These are phyloP conservation scores for Lottia scabra DNA, from an alignment of 2,888 invertebrate species.

Conservation along the genomic window DNA sequence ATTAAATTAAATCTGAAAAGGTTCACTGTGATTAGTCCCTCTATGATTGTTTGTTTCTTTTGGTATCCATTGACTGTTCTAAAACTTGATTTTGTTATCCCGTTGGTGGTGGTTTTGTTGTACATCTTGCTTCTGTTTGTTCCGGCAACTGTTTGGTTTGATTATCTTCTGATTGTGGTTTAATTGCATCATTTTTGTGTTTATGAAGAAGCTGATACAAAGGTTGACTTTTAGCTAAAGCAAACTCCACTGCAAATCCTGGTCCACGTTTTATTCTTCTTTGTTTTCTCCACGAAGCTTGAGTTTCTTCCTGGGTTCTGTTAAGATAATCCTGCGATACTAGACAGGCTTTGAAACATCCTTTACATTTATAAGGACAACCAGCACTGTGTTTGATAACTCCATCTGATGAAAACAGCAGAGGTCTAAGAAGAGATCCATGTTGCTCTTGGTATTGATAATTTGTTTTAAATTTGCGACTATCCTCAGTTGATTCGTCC, in stretches of 20 bases:
- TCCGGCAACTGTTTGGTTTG: not conserved
- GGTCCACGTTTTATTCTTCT: conserved; percentile 17
- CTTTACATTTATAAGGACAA: conserved; percentile 51
- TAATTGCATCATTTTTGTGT: not conserved
- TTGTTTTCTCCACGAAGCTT: conserved; percentile 3
- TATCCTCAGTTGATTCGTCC: not conserved
- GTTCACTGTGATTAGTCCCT: no score
- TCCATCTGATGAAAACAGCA: conserved; percentile 23
- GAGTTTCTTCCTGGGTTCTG: conserved; percentile 3
- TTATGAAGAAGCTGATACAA: conserved; percentile 29
- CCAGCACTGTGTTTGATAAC: conserved; percentile 37
- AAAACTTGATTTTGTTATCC: not conserved
- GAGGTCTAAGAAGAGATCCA: conserved; percentile 22
- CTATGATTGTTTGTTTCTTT: no score
- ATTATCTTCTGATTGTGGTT: conserved; percentile 7
- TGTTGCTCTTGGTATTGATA: not conserved
- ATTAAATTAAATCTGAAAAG: no score
- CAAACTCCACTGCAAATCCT: conserved; percentile 17
- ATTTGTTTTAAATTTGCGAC: not conserved
- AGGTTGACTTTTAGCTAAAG: conserved; percentile 32
- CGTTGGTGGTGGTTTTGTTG: not conserved
- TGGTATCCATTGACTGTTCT: not conserved
- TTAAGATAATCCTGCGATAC: conserved; percentile 41
- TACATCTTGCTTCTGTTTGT: not conserved
- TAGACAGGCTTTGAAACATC: conserved; percentile 51